phyloP scores from a whole-genome alignment of 2,888 invertebrate genomes.

The Syritta pipiens region DNA sequence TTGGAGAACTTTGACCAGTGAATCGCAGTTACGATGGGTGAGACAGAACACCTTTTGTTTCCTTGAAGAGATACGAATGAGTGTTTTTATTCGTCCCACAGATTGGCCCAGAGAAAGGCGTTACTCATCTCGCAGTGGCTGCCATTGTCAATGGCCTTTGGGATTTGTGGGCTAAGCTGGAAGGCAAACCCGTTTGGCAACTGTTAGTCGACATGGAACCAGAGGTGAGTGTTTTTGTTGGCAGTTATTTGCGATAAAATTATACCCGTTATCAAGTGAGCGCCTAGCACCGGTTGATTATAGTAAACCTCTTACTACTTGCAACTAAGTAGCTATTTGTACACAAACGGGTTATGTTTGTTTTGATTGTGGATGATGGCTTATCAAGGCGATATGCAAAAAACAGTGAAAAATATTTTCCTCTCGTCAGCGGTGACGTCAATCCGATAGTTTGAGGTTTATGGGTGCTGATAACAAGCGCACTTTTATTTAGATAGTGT shows the following conservation, averaged over 20 bases:
- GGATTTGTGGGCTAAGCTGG: constrained; percentile 93
- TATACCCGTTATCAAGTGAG: not conserved
- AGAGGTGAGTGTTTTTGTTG: constrained; percentile 80
- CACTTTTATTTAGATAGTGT: too few species aligned
- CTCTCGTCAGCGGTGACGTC: too few species aligned
- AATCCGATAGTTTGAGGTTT: too few species aligned
- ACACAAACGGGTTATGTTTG: not conserved
- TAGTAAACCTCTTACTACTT: not conserved
- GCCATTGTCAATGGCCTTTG: constrained; percentile 94
- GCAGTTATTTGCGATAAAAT: not conserved
- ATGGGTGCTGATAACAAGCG: too few species aligned
- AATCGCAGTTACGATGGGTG: constrained; percentile 96
- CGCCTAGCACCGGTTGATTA: not conserved
- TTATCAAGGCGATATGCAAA: constrained; percentile 8
- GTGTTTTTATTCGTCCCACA: constrained; percentile 73
- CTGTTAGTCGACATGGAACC: constrained; percentile 90
- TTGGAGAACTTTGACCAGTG: constrained; percentile 91
- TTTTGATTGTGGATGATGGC: not conserved
- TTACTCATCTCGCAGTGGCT: constrained; percentile 91
- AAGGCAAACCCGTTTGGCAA: constrained; percentile 93
- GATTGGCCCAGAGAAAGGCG: constrained; percentile 96
- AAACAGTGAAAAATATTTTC: not conserved
- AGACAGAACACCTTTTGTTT: constrained; percentile 65
- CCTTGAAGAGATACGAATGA: not conserved
- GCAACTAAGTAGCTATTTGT: not conserved